These are phyloP conservation scores for Cosmia pyralina DNA, from an alignment of 2,888 invertebrate genomes.

Conservation along the genomic window DNA sequence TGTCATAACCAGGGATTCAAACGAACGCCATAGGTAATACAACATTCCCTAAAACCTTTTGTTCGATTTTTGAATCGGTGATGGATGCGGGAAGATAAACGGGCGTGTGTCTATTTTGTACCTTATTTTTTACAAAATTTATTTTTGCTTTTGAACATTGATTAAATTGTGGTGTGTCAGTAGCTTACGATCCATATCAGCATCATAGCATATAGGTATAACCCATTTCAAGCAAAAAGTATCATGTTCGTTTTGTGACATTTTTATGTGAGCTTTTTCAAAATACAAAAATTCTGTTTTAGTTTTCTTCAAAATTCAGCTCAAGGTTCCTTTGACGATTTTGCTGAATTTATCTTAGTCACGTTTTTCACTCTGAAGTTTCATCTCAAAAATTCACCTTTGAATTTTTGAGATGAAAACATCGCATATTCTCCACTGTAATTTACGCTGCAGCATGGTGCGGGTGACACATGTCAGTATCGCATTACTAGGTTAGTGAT, in stretches of 20 bases:
- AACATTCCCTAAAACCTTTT: slow-evolving; percentile 39
- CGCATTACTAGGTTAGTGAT: no score
- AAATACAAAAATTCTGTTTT: background rate
- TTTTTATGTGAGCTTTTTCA: background rate
- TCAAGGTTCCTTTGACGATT: background rate
- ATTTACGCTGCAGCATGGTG: no score
- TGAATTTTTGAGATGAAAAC: no score
- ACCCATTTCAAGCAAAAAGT: background rate
- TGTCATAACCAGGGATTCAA: slow-evolving; percentile 44
- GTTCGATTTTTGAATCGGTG: slow-evolving; percentile 28
- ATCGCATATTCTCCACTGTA: no score
- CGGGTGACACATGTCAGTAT: no score
- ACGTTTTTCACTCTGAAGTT: background rate
- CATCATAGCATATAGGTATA: no score
- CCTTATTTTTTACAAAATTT: background rate
- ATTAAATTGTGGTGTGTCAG: background rate
- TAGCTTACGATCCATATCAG: background rate
- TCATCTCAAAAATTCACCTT: no score
- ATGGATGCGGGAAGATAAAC: slow-evolving; percentile 29
- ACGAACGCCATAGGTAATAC: slow-evolving; percentile 31
- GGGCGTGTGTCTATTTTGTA: background rate
- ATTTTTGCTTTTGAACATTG: background rate
- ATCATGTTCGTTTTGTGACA: background rate
- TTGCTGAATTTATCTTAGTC: background rate
- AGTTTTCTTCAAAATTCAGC: no score